Base-by-base conservation (phyloP, 1,140 invertebrate species). In the Aphis craccivora region DNA sequence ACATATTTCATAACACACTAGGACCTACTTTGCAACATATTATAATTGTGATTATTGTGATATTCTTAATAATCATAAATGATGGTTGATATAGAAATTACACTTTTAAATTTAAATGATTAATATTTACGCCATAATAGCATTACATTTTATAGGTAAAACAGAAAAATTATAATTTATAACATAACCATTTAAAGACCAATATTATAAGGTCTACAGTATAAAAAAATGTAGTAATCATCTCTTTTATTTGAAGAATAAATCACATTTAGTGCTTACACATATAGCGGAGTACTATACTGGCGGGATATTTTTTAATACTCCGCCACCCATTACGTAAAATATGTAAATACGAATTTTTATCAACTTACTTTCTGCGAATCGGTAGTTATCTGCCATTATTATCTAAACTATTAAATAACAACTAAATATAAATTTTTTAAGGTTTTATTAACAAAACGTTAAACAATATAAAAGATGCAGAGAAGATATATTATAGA, bases 371-470 rank as follows among this genome's bases (percentile, higher is more conserved):
- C 91, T 35, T 92, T 92, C 91, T 14, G 45, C 43, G 5, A 92
- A 92, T 48, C 91, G 67, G 48, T 83, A 92, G 60, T 83, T 92
- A 92, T 92, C 91, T 81, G 60, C 60, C 91, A 92, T 92, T 83
- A 22, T 51, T 83, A 35, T 5, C 55, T 60, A 25, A 40, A 37
- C 6, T 35, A 48, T n/a, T 5, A 48, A 51, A 8, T 40, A 84
- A 35, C 37, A 84, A 84, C 43, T 76, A 76, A 5, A 8, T n/a
- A 76, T n/a, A n/a, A 76, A 76, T n/a, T 35, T 14, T 18, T 6
- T 76, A 76, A n/a, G 60, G 60, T 76, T 76, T 25, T 55, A 55
- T 25, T 51, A 51, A 51, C 18, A 51, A 51, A 51, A 51, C 14
- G 14, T 51, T 18, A 51, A 51, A 18, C 48, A 51, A 51, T 18